A percentile compares a stretch with the other conserved stretches of the same genome.
phyloP scores from a whole-genome alignment of 2,888 invertebrate genomes.

The Morpho achilles region DNA sequence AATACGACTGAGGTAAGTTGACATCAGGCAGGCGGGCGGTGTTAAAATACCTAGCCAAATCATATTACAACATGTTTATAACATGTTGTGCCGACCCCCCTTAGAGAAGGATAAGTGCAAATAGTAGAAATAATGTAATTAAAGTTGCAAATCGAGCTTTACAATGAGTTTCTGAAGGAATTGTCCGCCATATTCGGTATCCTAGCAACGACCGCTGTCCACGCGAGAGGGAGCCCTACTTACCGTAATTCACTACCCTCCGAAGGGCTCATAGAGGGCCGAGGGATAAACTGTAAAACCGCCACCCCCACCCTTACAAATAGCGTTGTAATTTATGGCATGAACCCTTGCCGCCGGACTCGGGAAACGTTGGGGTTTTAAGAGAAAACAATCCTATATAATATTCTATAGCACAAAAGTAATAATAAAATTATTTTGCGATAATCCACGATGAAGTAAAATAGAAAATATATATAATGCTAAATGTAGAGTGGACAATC shows the following conservation, averaged over 20 bases:
- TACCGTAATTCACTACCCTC: constrained; percentile 39
- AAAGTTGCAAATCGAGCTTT: background rate
- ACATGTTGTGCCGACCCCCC: too few species aligned
- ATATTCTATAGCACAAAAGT: too few species aligned
- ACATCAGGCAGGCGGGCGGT: too few species aligned
- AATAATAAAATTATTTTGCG: too few species aligned
- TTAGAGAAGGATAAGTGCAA: too few species aligned
- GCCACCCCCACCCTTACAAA: constrained; percentile 63
- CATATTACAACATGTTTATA: too few species aligned
- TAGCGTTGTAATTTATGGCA: constrained; percentile 75
- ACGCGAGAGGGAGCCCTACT: constrained; percentile 22
- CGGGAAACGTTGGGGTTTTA: constrained; percentile 10
- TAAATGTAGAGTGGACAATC: too few species aligned
- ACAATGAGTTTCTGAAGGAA: constrained; percentile 5
- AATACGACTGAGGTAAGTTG: too few species aligned
- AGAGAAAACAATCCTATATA: background rate
- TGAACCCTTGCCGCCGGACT: constrained; percentile 51
- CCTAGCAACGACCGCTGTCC: constrained; percentile 33
- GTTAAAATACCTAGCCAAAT: too few species aligned
- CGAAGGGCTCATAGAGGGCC: constrained; percentile 57
- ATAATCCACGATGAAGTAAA: too few species aligned
- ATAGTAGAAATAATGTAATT: too few species aligned
- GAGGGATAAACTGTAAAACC: constrained; percentile 72
- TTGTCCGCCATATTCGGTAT: constrained; percentile 23
- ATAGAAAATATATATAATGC: too few species aligned